These are phyloP conservation scores for Apeira syringaria DNA, from an alignment of 2,888 invertebrate species.

Conservation along the genomic window DNA sequence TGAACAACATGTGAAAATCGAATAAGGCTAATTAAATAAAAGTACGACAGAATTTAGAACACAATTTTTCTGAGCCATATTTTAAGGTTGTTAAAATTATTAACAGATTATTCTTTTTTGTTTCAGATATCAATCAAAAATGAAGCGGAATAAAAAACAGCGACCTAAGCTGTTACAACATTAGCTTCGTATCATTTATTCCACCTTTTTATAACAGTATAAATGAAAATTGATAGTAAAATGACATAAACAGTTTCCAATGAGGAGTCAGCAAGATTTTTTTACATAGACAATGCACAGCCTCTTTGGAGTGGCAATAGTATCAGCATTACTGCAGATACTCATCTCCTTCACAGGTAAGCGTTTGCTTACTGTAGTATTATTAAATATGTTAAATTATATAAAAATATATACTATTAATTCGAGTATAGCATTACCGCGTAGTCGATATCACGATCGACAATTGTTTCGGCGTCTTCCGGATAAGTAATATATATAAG, in stretches of 20 bases:
- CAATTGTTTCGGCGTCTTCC: too few relatives aligned
- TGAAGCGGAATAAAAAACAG: conserved; percentile 41
- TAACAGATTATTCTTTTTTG: conserved; percentile 20
- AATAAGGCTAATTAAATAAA: too few relatives aligned
- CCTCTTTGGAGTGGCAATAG: conserved; percentile 67
- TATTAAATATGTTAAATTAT: too few relatives aligned
- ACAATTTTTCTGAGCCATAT: too few relatives aligned
- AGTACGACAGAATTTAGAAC: too few relatives aligned
- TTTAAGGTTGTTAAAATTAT: too few relatives aligned
- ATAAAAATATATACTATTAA: too few relatives aligned
- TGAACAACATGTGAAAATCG: too few relatives aligned
- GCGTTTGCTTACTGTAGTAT: conserved; percentile 5
- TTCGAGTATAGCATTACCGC: too few relatives aligned
- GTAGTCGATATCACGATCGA: too few relatives aligned
- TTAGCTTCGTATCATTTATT: neutral
- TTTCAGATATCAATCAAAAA: conserved; percentile 51
- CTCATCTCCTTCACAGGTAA: conserved; percentile 67
- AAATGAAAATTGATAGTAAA: conserved; percentile 11
- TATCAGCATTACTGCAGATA: conserved; percentile 72
- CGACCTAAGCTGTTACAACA: conserved; percentile 17
- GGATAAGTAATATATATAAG: too few relatives aligned
- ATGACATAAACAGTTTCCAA: conserved; percentile 59
- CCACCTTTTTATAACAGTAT: neutral
- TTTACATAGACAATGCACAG: conserved; percentile 76
- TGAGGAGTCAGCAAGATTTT: conserved; percentile 58